Percentiles rank a stretch among this genome's conserved stretches.
phyloP scores from a whole-genome alignment of 2,113 vertebrate genomes.

The Marmota flaviventris region DNA sequence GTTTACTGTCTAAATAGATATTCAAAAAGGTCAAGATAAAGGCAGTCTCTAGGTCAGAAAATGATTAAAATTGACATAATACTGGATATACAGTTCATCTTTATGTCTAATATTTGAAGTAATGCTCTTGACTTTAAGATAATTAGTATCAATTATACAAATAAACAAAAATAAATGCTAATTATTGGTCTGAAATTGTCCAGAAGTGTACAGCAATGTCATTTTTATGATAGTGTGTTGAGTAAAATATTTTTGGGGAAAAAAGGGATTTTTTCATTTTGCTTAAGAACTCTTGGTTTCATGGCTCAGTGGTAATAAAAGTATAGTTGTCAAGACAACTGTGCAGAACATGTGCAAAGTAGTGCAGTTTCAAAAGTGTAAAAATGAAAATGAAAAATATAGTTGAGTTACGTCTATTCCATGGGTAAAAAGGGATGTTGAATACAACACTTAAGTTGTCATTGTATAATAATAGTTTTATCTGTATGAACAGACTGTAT shows the following conservation, averaged over 20 bases:
- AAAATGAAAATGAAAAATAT: not conserved
- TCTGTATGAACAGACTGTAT: not conserved
- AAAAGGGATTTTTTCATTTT: not conserved
- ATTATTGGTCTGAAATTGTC: not conserved
- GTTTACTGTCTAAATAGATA: not conserved
- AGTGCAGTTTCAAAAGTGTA: not conserved
- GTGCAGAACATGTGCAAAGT: slow-evolving; percentile 7
- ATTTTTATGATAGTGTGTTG: slow-evolving; percentile 18
- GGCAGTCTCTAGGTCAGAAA: not conserved
- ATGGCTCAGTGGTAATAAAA: slow-evolving; percentile 39
- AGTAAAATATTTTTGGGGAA: not conserved
- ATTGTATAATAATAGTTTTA: not conserved
- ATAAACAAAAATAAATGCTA: not conserved
- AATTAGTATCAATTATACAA: slow-evolving; percentile 18
- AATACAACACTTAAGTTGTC: not conserved
- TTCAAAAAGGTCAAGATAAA: not conserved
- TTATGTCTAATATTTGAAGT: not conserved
- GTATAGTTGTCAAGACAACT: slow-evolving; percentile 57
- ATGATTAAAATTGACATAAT: not conserved
- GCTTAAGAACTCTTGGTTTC: slow-evolving; percentile 24
- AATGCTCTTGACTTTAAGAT: not conserved
- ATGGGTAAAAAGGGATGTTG: not conserved
- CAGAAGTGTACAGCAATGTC: not conserved
- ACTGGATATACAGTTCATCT: not conserved
- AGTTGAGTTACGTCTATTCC: not conserved